Conservation (phyloP, 2,113 vertebrate genomes). For the Lontra canadensis region DNA sequence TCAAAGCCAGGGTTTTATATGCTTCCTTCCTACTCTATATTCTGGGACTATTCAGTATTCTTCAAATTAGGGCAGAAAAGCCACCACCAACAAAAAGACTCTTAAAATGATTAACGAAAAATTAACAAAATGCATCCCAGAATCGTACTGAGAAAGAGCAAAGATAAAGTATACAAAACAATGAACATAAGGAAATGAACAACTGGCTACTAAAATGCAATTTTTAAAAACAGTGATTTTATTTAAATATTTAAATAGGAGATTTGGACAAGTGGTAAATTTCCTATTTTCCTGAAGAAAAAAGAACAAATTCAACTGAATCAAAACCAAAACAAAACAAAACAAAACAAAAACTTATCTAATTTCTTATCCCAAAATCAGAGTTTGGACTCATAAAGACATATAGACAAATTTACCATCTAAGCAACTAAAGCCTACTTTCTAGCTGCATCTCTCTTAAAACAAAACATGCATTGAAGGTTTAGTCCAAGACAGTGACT, state of each 20-base stretch:
- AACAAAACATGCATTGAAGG: background rate
- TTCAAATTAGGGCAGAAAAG: constrained; percentile 37
- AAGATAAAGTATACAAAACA: background rate
- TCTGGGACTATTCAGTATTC: background rate
- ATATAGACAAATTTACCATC: background rate
- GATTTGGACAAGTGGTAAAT: background rate
- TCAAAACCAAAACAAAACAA: background rate
- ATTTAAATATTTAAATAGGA: background rate
- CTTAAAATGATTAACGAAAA: constrained; percentile 6
- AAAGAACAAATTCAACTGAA: background rate
- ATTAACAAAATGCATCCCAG: background rate
- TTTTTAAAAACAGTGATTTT: background rate
- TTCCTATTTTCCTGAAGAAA: background rate
- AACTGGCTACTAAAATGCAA: background rate
- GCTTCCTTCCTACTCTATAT: background rate
- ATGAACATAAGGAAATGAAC: background rate
- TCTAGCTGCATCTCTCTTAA: constrained; percentile 1
- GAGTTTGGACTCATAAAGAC: background rate
- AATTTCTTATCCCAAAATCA: background rate
- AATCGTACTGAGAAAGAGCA: constrained; percentile 12
- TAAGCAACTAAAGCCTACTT: background rate
- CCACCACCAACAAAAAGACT: background rate
- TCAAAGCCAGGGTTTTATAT: background rate
- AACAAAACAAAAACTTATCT: background rate
- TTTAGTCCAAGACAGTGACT: background rate